A percentile compares a stretch with the other conserved stretches of the same genome.
Evolutionary conservation across 1,140 invertebrate genomes (phyloP).

Genomic region (Globodera ellingtonae): DNA sequence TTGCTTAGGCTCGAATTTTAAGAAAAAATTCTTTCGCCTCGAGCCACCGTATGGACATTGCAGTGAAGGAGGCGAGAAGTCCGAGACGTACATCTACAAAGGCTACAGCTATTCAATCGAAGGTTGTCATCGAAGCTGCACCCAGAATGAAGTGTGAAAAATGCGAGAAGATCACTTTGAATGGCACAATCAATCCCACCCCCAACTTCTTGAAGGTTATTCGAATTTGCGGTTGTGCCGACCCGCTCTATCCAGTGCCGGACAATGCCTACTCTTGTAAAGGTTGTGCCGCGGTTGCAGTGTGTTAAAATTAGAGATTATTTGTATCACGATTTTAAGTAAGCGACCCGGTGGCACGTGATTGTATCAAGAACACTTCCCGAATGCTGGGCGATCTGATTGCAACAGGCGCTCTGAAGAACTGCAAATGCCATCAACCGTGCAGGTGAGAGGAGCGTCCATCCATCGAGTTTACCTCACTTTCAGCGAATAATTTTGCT

Average conservation of each 20-base stretch:
- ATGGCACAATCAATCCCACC: neutral
- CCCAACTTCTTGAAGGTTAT: slow-evolving; percentile 35
- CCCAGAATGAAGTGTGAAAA: slow-evolving; percentile 52
- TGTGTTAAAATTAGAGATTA: too few species aligned
- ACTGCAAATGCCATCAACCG: slow-evolving; percentile 63
- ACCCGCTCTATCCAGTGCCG: slow-evolving; percentile 53
- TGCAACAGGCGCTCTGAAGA: slow-evolving; percentile 49
- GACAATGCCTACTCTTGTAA: slow-evolving; percentile 39
- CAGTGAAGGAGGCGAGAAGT: slow-evolving; percentile 57
- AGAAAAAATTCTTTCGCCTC: slow-evolving; percentile 63
- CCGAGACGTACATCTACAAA: slow-evolving; percentile 56
- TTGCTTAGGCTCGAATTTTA: slow-evolving; percentile 15
- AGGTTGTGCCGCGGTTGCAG: neutral
- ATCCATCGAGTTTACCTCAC: neutral
- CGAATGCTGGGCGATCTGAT: slow-evolving; percentile 53
- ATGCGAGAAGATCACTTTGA: neutral
- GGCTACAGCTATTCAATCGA: slow-evolving; percentile 65
- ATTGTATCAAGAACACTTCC: slow-evolving; percentile 63
- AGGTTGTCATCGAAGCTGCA: slow-evolving; percentile 64
- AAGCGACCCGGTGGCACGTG: slow-evolving; percentile 52
- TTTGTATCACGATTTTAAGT: slow-evolving; percentile 22
- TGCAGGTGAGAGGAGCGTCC: slow-evolving; percentile 49
- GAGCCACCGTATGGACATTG: slow-evolving; percentile 59
- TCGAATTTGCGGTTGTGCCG: slow-evolving; percentile 59
- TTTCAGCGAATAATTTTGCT: neutral